phyloP scores from a whole-genome alignment of 2,797 vertebrate genomes.

The Trichosurus vulpecula region DNA sequence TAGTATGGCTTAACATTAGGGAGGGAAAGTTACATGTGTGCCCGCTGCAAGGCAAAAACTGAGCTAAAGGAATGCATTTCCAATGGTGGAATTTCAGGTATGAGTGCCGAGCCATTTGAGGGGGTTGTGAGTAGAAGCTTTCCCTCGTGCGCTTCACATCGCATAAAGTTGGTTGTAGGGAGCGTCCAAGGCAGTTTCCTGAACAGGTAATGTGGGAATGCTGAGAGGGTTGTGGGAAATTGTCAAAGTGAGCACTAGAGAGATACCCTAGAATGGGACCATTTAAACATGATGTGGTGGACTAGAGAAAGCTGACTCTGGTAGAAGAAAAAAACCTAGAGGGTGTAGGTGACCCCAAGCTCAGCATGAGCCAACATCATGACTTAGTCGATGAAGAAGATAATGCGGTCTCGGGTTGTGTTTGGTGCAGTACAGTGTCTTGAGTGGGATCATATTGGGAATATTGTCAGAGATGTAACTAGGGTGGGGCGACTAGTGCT shows the following conservation, averaged over 20 bases:
- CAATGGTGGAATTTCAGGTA: neutral
- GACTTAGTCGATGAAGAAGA: neutral
- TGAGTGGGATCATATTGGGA: no score
- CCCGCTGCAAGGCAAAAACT: neutral
- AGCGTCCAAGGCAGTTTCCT: neutral
- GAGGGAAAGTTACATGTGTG: neutral
- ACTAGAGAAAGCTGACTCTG: neutral
- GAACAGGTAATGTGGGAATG: neutral
- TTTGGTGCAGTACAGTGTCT: neutral
- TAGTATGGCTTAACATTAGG: neutral
- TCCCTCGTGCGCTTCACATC: neutral
- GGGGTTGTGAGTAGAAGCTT: no score
- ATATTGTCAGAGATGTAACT: neutral
- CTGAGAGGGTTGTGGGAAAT: neutral
- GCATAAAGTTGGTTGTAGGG: neutral
- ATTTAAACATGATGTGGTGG: neutral
- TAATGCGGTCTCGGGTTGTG: neutral
- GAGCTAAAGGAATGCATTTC: neutral
- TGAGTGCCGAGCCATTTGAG: no score
- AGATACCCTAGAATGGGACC: neutral
- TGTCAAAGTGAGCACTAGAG: neutral
- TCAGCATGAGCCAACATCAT: neutral
- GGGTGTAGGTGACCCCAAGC: no score
- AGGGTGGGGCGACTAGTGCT: neutral
- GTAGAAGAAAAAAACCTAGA: neutral